phyloP scores from a whole-genome alignment of 2,113 vertebrate genomes.

The Sterna hirundo region DNA sequence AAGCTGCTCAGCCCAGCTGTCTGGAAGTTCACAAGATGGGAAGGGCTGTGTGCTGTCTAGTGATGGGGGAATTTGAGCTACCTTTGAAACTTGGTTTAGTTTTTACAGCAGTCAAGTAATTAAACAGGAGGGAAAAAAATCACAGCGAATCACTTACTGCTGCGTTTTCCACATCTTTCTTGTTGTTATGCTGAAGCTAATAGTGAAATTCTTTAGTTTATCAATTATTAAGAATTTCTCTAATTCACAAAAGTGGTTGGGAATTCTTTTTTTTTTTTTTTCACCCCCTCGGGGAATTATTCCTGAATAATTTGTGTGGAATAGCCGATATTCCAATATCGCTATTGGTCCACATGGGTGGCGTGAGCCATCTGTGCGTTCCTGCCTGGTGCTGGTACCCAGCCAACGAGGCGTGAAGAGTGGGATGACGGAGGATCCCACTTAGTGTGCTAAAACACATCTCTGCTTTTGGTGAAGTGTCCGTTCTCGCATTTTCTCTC shows the following conservation, averaged over 20 bases:
- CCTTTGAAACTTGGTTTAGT: conserved; percentile 23
- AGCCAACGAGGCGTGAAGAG: not conserved
- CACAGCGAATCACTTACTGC: not conserved
- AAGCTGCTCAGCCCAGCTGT: conserved; percentile 62
- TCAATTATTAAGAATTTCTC: not conserved
- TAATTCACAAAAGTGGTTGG: not conserved
- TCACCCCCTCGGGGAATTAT: not conserved
- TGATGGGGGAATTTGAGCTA: conserved; percentile 4
- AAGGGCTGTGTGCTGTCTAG: conserved; percentile 20
- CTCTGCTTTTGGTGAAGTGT: not conserved
- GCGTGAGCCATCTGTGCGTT: not conserved
- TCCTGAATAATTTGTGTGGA: not conserved
- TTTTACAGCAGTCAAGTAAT: conserved; percentile 34
- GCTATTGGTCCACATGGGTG: not conserved
- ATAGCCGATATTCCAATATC: not conserved
- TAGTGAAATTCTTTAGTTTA: not conserved
- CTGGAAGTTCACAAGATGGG: conserved; percentile 20
- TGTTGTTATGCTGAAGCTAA: not conserved
- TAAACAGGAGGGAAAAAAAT: conserved; percentile 1
- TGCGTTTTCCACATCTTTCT: not conserved
- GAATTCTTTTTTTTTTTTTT: not conserved
- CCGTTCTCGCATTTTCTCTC: not conserved
- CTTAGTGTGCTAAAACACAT: not conserved
- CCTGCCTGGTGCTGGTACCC: not conserved
- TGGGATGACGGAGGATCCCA: not conserved